phyloP scores from a whole-genome alignment of 2,113 vertebrate genomes.

The Astur gentilis region DNA sequence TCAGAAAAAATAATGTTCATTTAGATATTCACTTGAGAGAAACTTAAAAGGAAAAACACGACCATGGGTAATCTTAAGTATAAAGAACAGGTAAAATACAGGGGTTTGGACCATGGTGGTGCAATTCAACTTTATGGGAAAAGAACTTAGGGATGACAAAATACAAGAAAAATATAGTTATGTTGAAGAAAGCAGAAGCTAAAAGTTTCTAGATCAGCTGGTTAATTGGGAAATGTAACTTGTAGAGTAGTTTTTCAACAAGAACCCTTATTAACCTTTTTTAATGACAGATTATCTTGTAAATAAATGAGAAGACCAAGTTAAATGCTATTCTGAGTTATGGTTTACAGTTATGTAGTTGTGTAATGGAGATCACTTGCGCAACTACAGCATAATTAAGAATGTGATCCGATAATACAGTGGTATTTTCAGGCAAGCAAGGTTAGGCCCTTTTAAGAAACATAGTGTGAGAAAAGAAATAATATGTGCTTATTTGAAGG shows the following conservation, averaged over 20 bases:
- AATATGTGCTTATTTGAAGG: not conserved
- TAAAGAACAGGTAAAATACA: not conserved
- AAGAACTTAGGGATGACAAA: not conserved
- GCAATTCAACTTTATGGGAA: not conserved
- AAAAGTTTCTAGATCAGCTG: not conserved
- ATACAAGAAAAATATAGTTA: not conserved
- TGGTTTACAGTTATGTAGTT: not conserved
- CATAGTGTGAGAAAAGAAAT: not conserved
- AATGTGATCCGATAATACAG: not conserved
- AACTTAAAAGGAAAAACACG: not conserved
- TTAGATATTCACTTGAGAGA: not conserved
- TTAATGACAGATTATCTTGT: not conserved
- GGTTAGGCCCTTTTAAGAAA: not conserved
- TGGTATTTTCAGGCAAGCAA: not conserved
- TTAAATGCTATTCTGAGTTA: not conserved
- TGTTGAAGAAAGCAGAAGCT: not conserved
- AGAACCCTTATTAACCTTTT: not conserved
- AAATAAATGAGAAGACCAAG: not conserved
- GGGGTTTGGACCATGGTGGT: not conserved
- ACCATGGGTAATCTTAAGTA: not conserved
- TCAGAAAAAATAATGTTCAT: not conserved
- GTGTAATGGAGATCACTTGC: not conserved
- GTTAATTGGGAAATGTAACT: not conserved
- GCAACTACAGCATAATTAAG: not conserved
- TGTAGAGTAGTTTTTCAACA: not conserved